These are phyloP conservation scores for Peromyscus aztecus DNA, from an alignment of 2,797 vertebrate species.

Conservation along the genomic window DNA sequence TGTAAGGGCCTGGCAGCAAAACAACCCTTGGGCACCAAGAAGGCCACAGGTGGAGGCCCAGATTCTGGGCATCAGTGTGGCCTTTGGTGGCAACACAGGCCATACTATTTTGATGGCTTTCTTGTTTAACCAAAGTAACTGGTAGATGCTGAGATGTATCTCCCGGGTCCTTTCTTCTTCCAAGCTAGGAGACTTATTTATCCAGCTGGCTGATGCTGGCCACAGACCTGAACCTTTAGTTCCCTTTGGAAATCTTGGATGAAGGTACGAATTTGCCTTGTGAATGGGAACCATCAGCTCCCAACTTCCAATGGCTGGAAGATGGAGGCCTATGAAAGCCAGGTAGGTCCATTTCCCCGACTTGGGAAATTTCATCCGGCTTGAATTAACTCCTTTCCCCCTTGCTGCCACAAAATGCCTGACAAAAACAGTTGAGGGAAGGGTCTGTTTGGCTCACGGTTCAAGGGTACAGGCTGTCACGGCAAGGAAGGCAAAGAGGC, in stretches of 20 bases:
- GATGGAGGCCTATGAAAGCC: neutral
- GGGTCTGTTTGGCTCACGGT: neutral
- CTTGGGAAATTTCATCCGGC: neutral
- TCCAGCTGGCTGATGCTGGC: neutral
- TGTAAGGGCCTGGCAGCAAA: no score
- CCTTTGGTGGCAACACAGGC: no score
- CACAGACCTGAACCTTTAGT: neutral
- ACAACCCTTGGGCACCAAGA: no score
- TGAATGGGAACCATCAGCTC: neutral
- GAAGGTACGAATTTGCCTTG: neutral
- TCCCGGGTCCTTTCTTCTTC: neutral
- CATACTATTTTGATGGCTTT: neutral
- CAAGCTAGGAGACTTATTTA: neutral
- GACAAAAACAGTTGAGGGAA: no score
- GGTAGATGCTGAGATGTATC: neutral
- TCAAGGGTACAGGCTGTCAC: neutral
- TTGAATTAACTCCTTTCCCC: no score
- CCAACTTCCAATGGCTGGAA: neutral
- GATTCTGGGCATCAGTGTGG: no score
- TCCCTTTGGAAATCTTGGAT: slow-evolving; percentile 20
- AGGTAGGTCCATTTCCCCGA: neutral
- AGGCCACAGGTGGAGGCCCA: no score
- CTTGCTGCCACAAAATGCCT: neutral
- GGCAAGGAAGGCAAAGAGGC: neutral
- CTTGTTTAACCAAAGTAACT: neutral